A percentile compares a stretch with the other conserved stretches of the same genome.
Conservation (phyloP, 2,888 invertebrate species). For the Timema cristinae region DNA sequence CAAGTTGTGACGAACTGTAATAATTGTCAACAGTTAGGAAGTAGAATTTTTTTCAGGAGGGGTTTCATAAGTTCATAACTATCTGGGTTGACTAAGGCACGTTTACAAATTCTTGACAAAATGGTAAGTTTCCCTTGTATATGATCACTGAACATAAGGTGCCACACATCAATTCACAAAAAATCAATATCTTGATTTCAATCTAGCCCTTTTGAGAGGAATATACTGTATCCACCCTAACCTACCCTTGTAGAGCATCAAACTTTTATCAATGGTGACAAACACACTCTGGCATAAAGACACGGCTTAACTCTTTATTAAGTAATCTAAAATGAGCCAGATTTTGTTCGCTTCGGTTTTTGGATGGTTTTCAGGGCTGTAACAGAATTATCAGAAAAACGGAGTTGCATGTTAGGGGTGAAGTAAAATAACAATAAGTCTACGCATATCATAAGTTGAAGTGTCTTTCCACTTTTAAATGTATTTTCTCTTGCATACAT, state of each 20-base stretch:
- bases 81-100: neutral
- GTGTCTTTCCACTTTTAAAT: neutral
- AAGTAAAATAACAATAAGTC: neutral
- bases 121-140: neutral
- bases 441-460: neutral
- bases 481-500: neutral
- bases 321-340: neutral
- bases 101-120: constrained; percentile 1
- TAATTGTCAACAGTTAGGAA: neutral
- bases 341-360: constrained; percentile 7
- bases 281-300: neutral
- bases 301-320: constrained; percentile 7
- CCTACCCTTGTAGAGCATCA: neutral
- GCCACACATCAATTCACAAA: neutral
- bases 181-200: neutral
- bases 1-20: constrained; percentile 4
- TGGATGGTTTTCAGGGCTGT: neutral
- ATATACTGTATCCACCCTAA: constrained; percentile 1
- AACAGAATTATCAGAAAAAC: neutral
- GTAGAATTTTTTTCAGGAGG: neutral
- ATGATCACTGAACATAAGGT: neutral
- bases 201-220: neutral
- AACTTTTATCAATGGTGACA: neutral
- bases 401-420: neutral
- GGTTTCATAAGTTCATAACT: constrained; percentile 4